phyloP scores from a whole-genome alignment of 1,140 invertebrate species.

The Neodiprion fabricii region DNA sequence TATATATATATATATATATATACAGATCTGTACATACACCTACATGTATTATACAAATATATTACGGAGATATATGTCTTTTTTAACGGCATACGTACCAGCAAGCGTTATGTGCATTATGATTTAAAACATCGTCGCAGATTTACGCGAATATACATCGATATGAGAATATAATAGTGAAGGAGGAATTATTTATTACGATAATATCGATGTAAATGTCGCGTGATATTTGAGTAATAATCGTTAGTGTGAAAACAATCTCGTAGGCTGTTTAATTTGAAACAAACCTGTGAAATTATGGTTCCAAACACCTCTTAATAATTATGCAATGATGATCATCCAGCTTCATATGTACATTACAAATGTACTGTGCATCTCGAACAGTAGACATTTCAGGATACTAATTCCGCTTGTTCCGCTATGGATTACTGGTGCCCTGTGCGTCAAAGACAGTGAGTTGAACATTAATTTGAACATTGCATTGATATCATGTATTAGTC shows the following conservation, averaged over 20 bases:
- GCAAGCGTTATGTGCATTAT: no score
- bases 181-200: background rate
- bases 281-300: slow-evolving; percentile 9
- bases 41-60: background rate
- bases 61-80: background rate
- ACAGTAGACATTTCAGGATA: slow-evolving; percentile 44
- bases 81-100: no score
- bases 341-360: slow-evolving; percentile 46
- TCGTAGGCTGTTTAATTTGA: slow-evolving; percentile 8
- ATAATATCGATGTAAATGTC: slow-evolving; percentile 40
- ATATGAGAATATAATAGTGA: background rate
- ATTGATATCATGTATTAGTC: background rate
- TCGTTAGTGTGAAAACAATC: slow-evolving; percentile 24
- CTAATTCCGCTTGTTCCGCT: slow-evolving; percentile 52
- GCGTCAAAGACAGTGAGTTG: slow-evolving; percentile 58
- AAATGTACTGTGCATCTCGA: slow-evolving; percentile 44
- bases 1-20: background rate
- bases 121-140: background rate
- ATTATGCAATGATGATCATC: slow-evolving; percentile 48
- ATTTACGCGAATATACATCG: background rate
- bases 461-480: background rate
- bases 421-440: slow-evolving; percentile 55
- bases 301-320: slow-evolving; percentile 19
- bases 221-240: slow-evolving; percentile 29
- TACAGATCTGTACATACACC: background rate